Percentiles rank a stretch among this genome's conserved stretches.
These are phyloP conservation scores for Axinella damicornis DNA, from an alignment of 37 sponge, comb jelly and placozoan genomes.

Conservation along the genomic window DNA sequence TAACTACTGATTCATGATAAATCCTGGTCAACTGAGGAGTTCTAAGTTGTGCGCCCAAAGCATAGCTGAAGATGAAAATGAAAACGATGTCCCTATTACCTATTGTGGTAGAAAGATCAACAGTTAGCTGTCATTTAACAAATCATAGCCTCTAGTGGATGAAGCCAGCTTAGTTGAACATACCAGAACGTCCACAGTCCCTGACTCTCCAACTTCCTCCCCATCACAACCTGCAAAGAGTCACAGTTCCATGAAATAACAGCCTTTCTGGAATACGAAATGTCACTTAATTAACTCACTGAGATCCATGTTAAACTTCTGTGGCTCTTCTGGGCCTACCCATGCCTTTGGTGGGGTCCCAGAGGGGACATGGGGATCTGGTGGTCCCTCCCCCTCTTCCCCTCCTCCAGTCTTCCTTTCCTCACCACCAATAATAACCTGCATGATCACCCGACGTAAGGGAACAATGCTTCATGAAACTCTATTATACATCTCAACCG, in stretches of 20 bases:
- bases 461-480: no score
- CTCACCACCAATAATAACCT: not conserved
- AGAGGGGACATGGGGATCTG: not conserved
- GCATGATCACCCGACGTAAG: no score
- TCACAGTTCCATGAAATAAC: no score
- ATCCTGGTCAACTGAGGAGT: no score
- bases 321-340: constrained; percentile 1
- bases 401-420: not conserved
- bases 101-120: no score
- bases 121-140: no score
- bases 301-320: not conserved
- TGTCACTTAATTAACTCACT: not conserved
- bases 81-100: no score
- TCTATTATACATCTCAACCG: no score
- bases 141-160: not conserved
- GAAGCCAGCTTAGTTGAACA: not conserved
- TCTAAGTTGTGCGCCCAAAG: no score
- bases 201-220: not conserved
- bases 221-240: not conserved
- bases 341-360: constrained; percentile 16
- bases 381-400: not conserved
- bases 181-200: not conserved
- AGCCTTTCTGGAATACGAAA: no score
- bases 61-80: no score
- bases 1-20: no score